Base-by-base conservation (phyloP, 2,888 invertebrate species). In the Bhutanitis thaidina region DNA sequence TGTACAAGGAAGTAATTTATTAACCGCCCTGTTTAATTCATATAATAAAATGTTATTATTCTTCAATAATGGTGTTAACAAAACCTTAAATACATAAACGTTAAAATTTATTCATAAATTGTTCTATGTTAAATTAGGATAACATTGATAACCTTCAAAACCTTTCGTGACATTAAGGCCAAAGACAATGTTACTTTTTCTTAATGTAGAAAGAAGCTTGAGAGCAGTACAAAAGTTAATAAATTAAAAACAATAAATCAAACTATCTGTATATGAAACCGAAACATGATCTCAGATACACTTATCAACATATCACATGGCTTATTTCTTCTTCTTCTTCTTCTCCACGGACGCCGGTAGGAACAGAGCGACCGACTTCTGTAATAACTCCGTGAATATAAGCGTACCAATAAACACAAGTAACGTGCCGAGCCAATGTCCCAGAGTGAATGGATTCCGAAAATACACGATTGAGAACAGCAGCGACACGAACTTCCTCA, bases 401-500 rank as follows among this genome's bases (percentile, higher is more conserved):
- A 98, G 83, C 0, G 99, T 99, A 3, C 99, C 99, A 1, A 93
- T 78, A 76, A 99, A 99, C 1, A 99, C 98, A 37, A 97, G 81
- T 1, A 92, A 67, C 0, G 98, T 97, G 4, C 98, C 98, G 34
- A 96, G 67, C 97, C 98, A 98, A 75, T 99, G 99, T 39, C 93
- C 92, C 0, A 93, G 7, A 0, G 98, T 98, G 72, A 99, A 99
- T 0, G 97, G 95, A 90, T 99, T 99, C 64, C 93, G 91, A 75
- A 99, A 99, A 80, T 98, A 97, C 43, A 96, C 65, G 61, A 99
- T 98, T 0, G 98, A 99, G 73, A 99, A 95, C n/a, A 99, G 80
- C 32, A 99, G 89, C 0, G 98, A 98, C 29, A 97, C 91, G 74
- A 99, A 99, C 84, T 99, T 99, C 43, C 99, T 91, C 48, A 99